Evolutionary conservation across 2,888 invertebrate species (phyloP).

Genomic region (Agelastica alni): DNA sequence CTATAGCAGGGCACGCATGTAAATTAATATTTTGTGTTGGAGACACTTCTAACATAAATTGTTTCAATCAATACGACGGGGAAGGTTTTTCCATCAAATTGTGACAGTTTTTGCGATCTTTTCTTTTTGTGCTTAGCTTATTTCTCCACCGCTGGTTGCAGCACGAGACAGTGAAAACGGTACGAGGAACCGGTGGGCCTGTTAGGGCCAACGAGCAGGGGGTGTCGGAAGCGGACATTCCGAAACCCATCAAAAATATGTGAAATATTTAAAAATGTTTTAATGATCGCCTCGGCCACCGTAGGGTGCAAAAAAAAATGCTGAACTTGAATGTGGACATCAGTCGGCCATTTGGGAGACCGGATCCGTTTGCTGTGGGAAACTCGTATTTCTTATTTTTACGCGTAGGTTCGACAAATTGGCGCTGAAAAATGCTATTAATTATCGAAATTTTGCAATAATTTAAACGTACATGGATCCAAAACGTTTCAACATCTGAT

Average conservation of each 20-base stretch:
- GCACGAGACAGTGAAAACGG: conserved; percentile 15
- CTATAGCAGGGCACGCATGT: too few species aligned
- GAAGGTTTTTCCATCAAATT: too few species aligned
- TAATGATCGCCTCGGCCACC: conserved; percentile 30
- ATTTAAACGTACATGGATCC: too few species aligned
- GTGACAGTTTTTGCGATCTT: too few species aligned
- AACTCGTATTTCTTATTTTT: conserved; percentile 6
- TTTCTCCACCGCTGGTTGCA: conserved; percentile 9
- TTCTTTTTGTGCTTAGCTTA: too few species aligned
- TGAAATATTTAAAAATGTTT: conserved; percentile 27
- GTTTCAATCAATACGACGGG: too few species aligned
- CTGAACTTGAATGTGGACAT: conserved; percentile 28
- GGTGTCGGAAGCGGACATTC: conserved; percentile 38
- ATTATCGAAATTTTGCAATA: too few species aligned
- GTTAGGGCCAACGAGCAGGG: conserved; percentile 40
- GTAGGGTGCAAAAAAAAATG: conserved; percentile 32
- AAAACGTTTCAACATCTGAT: too few species aligned
- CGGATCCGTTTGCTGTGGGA: conserved; percentile 15
- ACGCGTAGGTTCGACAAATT: conserved; percentile 5
- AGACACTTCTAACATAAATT: too few species aligned
- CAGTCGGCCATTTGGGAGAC: conserved; percentile 22
- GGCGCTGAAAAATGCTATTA: not conserved
- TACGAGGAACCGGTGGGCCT: conserved; percentile 27
- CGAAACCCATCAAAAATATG: conserved; percentile 25
- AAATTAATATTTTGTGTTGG: too few species aligned